Conservation (phyloP, 2,113 vertebrate species). For the Lepus americanus region DNA sequence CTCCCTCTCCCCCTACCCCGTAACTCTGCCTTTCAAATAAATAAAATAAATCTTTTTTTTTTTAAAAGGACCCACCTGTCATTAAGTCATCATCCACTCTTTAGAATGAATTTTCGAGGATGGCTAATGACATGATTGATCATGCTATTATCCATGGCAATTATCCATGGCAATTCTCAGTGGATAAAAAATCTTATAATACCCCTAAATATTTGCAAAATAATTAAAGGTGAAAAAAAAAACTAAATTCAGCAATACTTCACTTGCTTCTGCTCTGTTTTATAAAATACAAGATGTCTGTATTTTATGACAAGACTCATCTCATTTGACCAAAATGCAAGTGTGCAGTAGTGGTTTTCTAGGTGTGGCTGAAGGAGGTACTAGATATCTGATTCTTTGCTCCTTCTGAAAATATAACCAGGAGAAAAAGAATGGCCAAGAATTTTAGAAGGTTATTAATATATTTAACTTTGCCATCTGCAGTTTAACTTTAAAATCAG, state of each 20-base stretch:
- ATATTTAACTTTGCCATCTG: not conserved
- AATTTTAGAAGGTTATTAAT: not conserved
- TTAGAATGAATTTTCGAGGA: conserved; percentile 11
- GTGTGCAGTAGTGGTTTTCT: not conserved
- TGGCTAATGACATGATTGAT: not conserved
- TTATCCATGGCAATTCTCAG: not conserved
- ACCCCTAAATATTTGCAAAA: conserved; percentile 11
- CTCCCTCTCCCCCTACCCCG: too few species aligned
- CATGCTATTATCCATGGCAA: not conserved
- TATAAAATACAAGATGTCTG: not conserved
- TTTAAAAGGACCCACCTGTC: not conserved
- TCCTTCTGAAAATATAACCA: not conserved
- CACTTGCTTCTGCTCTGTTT: not conserved
- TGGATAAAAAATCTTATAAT: not conserved
- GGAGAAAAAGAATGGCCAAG: not conserved
- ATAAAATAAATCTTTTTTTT: too few species aligned
- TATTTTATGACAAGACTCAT: not conserved
- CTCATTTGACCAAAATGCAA: not conserved
- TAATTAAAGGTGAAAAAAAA: conserved; percentile 11
- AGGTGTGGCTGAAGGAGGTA: not conserved
- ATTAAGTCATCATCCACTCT: conserved; percentile 10
- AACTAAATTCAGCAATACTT: not conserved
- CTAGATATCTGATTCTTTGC: not conserved
- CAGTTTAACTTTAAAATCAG: conserved; percentile 23
- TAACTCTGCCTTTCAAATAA: too few species aligned